These are phyloP conservation scores for Lasioglossum vierecki DNA, from an alignment of 2,888 invertebrate genomes.

Conservation along the genomic window DNA sequence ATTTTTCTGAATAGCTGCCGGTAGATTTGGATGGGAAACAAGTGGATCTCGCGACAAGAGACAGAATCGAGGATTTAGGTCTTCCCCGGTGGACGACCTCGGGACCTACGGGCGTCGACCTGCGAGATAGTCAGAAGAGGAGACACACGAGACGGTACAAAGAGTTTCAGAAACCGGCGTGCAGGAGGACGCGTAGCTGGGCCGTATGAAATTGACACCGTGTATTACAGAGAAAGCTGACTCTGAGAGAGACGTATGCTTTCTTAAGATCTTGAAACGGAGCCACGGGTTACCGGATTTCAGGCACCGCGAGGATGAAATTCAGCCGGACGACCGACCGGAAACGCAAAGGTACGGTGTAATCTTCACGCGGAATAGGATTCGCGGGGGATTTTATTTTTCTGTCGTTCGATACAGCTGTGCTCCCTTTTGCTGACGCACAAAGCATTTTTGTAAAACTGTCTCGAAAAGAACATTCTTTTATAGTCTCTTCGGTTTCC, in stretches of 20 bases:
- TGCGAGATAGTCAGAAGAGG: constrained; percentile 45
- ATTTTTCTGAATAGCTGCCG: not conserved
- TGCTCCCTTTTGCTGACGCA: not conserved
- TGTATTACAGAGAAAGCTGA: constrained; percentile 68
- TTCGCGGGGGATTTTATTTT: constrained; percentile 19
- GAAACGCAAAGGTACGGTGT: constrained; percentile 42
- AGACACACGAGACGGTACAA: constrained; percentile 61
- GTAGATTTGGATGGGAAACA: not conserved
- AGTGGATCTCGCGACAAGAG: constrained; percentile 11
- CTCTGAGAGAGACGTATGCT: constrained; percentile 54
- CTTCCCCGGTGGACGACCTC: constrained; percentile 58
- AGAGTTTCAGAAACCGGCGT: constrained; percentile 49
- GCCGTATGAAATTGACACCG: constrained; percentile 69
- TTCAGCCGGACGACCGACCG: constrained; percentile 51
- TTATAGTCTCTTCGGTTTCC: not conserved
- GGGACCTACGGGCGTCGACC: constrained; percentile 61
- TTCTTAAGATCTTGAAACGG: constrained; percentile 60
- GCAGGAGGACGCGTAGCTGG: constrained; percentile 42
- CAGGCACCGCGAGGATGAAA: constrained; percentile 61
- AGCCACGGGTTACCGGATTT: constrained; percentile 64
- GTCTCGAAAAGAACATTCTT: not conserved
- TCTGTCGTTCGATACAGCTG: not conserved
- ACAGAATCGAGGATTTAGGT: constrained; percentile 46
- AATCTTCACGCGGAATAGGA: constrained; percentile 38
- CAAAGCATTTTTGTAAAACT: not conserved